A percentile compares a stretch with the other conserved stretches of the same genome.
These are phyloP conservation scores for Plusia festucae DNA, from an alignment of 2,888 invertebrate genomes.

Conservation along the genomic window DNA sequence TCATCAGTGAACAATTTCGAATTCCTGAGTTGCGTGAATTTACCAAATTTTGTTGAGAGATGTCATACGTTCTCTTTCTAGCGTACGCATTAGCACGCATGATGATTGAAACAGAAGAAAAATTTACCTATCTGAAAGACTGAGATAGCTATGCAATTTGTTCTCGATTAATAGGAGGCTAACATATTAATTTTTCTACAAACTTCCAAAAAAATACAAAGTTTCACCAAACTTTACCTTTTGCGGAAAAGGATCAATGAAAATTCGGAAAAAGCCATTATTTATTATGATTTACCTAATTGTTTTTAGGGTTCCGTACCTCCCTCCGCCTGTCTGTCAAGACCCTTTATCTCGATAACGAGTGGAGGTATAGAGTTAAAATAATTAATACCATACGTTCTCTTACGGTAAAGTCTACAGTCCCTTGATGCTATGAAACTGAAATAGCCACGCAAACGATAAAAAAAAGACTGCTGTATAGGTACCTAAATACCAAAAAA, in stretches of 20 bases:
- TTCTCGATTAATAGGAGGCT: constrained; percentile 44
- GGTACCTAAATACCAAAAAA: too few species aligned
- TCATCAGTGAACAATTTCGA: constrained; percentile 76
- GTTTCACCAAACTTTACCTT: too few species aligned
- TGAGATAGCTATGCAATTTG: constrained; percentile 61
- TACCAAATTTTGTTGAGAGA: constrained; percentile 82
- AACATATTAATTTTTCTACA: constrained; percentile 25
- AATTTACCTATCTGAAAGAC: constrained; percentile 56
- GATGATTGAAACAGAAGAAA: constrained; percentile 61
- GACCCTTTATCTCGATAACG: too few species aligned
- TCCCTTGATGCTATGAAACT: too few species aligned
- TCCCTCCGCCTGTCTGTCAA: too few species aligned
- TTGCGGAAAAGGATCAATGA: background rate
- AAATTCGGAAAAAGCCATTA: background rate
- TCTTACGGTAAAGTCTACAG: too few species aligned
- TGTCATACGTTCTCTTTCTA: constrained; percentile 80
- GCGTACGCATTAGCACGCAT: constrained; percentile 53
- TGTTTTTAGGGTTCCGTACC: too few species aligned
- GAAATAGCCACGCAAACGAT: too few species aligned
- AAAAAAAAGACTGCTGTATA: too few species aligned
- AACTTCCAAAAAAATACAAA: background rate
- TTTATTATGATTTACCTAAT: too few species aligned
- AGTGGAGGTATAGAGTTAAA: too few species aligned
- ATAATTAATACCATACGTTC: too few species aligned
- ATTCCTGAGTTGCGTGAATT: constrained; percentile 72